phyloP scores from a whole-genome alignment of 2,113 vertebrate genomes.

The Pimephales promelas region DNA sequence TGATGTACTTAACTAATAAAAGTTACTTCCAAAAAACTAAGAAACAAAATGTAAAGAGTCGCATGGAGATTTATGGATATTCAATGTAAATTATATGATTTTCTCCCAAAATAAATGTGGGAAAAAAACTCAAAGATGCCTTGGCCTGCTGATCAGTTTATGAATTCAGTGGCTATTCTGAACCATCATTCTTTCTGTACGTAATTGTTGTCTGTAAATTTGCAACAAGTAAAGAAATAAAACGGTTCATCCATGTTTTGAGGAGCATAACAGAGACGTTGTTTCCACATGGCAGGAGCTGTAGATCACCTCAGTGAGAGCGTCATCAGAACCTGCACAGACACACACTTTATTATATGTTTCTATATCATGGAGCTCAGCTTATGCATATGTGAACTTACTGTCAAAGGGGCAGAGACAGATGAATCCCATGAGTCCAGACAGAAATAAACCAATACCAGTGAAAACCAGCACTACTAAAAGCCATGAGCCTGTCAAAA shows the following conservation, averaged over 20 bases:
- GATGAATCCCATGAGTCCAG: not conserved
- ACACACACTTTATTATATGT: not conserved
- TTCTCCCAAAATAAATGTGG: not conserved
- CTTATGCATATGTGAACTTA: not conserved
- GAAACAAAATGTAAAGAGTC: no score
- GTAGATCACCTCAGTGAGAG: not conserved
- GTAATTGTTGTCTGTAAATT: rapidly evolving
- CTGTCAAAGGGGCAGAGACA: not conserved
- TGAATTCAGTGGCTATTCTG: not conserved
- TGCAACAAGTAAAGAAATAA: not conserved
- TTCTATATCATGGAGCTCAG: not conserved
- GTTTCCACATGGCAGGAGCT: not conserved
- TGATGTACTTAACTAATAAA: no score
- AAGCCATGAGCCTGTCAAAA: not conserved
- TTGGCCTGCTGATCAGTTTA: not conserved
- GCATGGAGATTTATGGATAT: no score
- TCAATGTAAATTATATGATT: no score
- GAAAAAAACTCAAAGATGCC: no score
- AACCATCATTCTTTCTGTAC: not conserved
- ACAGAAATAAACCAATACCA: not conserved
- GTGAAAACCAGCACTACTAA: not conserved
- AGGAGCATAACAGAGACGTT: not conserved
- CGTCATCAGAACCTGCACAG: constrained; percentile 8
- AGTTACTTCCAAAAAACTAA: no score
- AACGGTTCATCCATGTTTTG: not conserved